Conservation (phyloP, 2,888 invertebrate species). For the Noctua janthe region DNA sequence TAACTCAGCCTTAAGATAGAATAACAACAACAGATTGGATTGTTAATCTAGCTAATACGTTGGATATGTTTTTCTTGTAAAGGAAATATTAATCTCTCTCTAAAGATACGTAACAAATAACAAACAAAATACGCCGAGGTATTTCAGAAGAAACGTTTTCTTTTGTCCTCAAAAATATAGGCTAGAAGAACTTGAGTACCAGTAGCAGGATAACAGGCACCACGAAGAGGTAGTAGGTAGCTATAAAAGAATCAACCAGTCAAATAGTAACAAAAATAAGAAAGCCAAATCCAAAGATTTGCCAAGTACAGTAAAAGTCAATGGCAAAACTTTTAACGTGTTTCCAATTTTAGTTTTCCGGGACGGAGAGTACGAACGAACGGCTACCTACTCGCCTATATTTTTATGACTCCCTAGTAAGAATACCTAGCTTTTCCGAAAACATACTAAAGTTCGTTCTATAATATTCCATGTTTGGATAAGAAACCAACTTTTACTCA, state of each 20-base stretch:
- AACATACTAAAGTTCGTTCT: conserved; percentile 5
- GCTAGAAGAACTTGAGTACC: not conserved
- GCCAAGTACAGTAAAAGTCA: conserved; percentile 35
- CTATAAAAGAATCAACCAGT: not conserved
- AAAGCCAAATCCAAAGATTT: conserved; percentile 27
- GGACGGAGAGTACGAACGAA: not conserved
- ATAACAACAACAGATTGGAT: conserved; percentile 11
- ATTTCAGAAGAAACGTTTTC: not conserved
- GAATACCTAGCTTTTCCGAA: conserved; percentile 22
- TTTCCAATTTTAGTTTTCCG: conserved; percentile 6
- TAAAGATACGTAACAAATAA: conserved; percentile 17
- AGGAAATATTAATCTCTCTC: conserved; percentile 16
- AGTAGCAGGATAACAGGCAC: conserved; percentile 17
- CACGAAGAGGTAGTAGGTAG: not conserved
- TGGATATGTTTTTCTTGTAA: conserved; percentile 12
- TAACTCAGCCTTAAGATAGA: not conserved
- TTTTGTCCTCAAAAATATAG: not conserved
- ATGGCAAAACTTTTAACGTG: conserved; percentile 49
- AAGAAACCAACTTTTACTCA: conserved; percentile 17
- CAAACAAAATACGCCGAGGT: not conserved
- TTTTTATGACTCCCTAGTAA: conserved; percentile 35
- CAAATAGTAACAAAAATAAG: conserved; percentile 24
- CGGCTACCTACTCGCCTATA: not conserved
- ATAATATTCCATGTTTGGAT: conserved; percentile 8
- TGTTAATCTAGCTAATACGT: conserved; percentile 22